A percentile compares a stretch with the other conserved stretches of the same genome.
Conservation (phyloP, 2,888 invertebrate species). For the Conchocele bisecta region DNA sequence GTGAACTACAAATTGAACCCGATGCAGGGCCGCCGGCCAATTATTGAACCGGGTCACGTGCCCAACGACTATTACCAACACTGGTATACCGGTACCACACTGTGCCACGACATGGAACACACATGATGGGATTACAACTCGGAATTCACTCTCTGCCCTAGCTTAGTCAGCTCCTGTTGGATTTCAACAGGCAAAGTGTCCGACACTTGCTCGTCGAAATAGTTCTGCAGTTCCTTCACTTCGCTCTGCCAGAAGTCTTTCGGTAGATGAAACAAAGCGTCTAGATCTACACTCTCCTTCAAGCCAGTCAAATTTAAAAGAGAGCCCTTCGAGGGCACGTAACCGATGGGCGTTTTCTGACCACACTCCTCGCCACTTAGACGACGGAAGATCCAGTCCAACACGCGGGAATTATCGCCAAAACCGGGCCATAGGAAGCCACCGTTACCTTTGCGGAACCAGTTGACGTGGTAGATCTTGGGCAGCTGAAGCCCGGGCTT, state of each 20-base stretch:
- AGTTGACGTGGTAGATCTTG: slow-evolving; percentile 99
- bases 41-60: too few relatives aligned
- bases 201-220: slow-evolving; percentile 96
- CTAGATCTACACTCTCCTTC: slow-evolving; percentile 88
- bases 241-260: slow-evolving; percentile 97
- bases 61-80: too few relatives aligned
- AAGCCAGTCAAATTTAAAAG: slow-evolving; percentile 90
- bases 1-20: too few relatives aligned
- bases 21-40: too few relatives aligned
- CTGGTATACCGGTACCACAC: too few relatives aligned
- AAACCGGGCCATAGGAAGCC: slow-evolving; percentile 99
- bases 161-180: slow-evolving; percentile 87
- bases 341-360: slow-evolving; percentile 88
- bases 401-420: slow-evolving; percentile 94
- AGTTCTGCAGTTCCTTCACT: slow-evolving; percentile 89
- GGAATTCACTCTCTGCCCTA: slow-evolving; percentile 85
- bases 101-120: too few relatives aligned
- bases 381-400: slow-evolving; percentile 97
- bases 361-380: slow-evolving; percentile 84
- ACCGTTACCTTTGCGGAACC: slow-evolving; percentile 96
- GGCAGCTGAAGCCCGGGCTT: slow-evolving; percentile 87
- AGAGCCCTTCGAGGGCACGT: slow-evolving; percentile 81
- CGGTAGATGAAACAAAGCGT: slow-evolving; percentile 93
- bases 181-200: slow-evolving; percentile 92
- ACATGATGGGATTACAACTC: slow-evolving; percentile 60